phyloP scores from a whole-genome alignment of 2,888 invertebrate genomes.

The Drosophila flavopinicola region DNA sequence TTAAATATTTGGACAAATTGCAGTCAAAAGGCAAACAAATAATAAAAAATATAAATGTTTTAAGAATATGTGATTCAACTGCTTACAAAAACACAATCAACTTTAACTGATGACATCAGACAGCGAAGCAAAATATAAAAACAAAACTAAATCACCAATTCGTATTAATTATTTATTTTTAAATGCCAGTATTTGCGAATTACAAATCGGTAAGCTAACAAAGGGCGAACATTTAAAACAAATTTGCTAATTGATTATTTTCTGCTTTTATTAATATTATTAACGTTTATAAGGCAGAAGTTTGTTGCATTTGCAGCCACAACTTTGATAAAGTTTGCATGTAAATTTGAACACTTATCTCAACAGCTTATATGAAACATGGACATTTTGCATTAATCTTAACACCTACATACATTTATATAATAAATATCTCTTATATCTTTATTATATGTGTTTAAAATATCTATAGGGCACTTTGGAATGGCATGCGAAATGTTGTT shows the following conservation, averaged over 20 bases:
- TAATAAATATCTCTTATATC: background rate
- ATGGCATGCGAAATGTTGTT: background rate
- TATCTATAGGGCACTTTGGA: too few relatives aligned
- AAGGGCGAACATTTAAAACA: background rate
- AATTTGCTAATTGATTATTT: background rate
- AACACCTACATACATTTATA: background rate
- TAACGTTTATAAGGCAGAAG: too few relatives aligned
- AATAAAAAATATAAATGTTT: too few relatives aligned
- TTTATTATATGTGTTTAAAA: background rate
- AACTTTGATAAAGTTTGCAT: background rate
- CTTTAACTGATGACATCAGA: background rate
- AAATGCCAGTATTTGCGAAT: background rate
- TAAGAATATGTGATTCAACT: background rate
- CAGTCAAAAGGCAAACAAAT: too few relatives aligned
- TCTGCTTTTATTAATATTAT: background rate
- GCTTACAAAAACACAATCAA: background rate
- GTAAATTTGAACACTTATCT: background rate
- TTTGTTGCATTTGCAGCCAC: background rate
- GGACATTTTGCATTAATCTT: background rate
- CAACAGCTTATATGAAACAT: background rate
- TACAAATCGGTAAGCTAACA: background rate
- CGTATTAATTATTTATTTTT: background rate
- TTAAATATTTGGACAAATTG: too few relatives aligned
- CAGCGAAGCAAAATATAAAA: background rate
- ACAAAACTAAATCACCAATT: background rate